A percentile compares a stretch with the other conserved stretches of the same genome.
Evolutionary conservation across 2,797 vertebrate species (phyloP).

Genomic region (Alauda arvensis): DNA sequence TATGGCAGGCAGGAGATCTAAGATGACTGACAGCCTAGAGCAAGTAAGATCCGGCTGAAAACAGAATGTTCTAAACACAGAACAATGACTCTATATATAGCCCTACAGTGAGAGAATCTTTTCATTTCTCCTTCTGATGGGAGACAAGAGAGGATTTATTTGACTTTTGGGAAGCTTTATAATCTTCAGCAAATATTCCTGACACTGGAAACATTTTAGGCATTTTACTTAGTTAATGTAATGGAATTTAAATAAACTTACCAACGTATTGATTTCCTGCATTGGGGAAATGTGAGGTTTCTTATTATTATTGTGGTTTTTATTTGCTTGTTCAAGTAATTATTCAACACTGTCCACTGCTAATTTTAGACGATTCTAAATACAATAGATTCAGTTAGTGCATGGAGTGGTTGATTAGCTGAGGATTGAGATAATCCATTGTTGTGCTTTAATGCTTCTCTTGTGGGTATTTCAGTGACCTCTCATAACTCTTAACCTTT

Average conservation of each 20-base stretch:
- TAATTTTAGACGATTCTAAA: not conserved
- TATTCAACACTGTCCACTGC: not conserved
- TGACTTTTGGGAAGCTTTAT: not conserved
- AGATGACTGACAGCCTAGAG: conserved; percentile 9
- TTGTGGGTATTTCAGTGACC: not conserved
- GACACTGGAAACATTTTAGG: not conserved
- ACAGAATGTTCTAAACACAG: conserved; percentile 21
- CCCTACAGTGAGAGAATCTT: not conserved
- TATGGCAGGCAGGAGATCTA: not conserved
- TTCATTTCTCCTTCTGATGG: not conserved
- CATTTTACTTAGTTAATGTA: not conserved
- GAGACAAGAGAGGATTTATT: conserved; percentile 5
- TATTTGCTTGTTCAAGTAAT: conserved; percentile 7
- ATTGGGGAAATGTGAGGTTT: not conserved
- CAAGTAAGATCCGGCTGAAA: not conserved
- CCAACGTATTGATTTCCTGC: not conserved
- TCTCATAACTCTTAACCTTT: conserved; percentile 2
- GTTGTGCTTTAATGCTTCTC: not conserved
- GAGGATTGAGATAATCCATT: not conserved
- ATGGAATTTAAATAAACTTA: not conserved
- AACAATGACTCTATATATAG: conserved; percentile 14
- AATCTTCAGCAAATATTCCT: conserved; percentile 21
- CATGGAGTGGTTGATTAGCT: not conserved
- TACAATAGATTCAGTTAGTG: not conserved
- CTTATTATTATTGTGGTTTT: not conserved